These are phyloP conservation scores for Prosapia bicincta DNA, from an alignment of 2,888 invertebrate genomes.

Conservation along the genomic window DNA sequence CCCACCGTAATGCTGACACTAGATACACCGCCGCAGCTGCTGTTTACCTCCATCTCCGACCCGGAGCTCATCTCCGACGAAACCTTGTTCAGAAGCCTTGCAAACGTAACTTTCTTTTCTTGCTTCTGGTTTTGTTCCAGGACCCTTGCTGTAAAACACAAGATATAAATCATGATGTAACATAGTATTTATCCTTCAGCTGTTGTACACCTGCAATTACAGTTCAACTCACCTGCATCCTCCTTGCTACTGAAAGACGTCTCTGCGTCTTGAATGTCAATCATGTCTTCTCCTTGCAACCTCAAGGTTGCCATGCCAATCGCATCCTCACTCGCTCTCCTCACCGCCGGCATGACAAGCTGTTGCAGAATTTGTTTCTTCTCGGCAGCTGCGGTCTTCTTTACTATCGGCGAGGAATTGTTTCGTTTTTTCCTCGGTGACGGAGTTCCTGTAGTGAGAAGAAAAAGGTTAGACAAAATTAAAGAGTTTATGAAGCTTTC, in stretches of 20 bases:
- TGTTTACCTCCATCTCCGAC: conserved; percentile 59
- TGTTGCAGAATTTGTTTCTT: conserved; percentile 77
- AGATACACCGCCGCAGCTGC: conserved; percentile 3
- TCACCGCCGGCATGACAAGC: conserved; percentile 62
- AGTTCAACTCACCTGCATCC: conserved; percentile 14
- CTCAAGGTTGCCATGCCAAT: conserved; percentile 12
- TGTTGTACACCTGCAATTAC: too few relatives aligned
- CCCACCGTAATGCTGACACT: conserved; percentile 12
- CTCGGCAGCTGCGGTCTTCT: conserved; percentile 73
- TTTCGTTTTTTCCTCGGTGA: conserved; percentile 76
- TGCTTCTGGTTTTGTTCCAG: conserved; percentile 48
- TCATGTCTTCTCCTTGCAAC: neutral
- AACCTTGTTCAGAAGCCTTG: conserved; percentile 67
- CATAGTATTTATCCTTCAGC: too few relatives aligned
- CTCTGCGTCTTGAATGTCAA: conserved; percentile 15
- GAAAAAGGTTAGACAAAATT: too few relatives aligned
- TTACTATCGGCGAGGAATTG: conserved; percentile 74
- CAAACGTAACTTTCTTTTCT: conserved; percentile 77
- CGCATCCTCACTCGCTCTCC: conserved; percentile 19
- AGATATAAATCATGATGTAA: too few relatives aligned
- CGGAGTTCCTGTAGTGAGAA: conserved; percentile 60
- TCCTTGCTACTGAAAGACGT: conserved; percentile 32
- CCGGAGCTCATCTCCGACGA: conserved; percentile 75
- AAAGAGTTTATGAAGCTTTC: too few relatives aligned
- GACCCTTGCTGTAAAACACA: neutral